Percentiles rank a stretch among this genome's conserved stretches.
Conservation (phyloP, 1,140 invertebrate species). For the Drosophila hydei region DNA sequence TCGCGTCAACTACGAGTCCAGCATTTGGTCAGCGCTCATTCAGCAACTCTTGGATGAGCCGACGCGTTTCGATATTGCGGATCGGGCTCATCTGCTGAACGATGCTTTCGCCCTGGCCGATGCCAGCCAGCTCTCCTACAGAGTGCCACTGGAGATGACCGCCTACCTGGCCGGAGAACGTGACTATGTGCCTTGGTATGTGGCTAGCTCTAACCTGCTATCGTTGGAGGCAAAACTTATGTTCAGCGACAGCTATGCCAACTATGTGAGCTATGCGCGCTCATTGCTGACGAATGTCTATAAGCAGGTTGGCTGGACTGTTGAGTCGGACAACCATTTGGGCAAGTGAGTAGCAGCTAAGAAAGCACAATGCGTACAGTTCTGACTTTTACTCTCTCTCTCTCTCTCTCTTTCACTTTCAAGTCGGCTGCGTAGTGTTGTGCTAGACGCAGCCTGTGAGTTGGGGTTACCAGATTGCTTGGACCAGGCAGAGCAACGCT, state of each 20-base stretch:
- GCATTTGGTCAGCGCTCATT: slow-evolving; percentile 88
- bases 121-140: slow-evolving; percentile 87
- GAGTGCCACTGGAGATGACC: slow-evolving; percentile 88
- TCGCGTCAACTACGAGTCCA: slow-evolving; percentile 91
- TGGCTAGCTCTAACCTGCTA: slow-evolving; percentile 86
- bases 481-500: slow-evolving; percentile 85
- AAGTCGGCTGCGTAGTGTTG: slow-evolving; percentile 85
- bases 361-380: not conserved
- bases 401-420: slow-evolving; percentile 10
- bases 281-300: slow-evolving; percentile 85
- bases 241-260: slow-evolving; percentile 85
- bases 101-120: slow-evolving; percentile 94
- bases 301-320: slow-evolving; percentile 86
- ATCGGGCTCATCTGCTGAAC: slow-evolving; percentile 92
- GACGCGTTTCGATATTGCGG: slow-evolving; percentile 87
- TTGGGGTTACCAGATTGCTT: slow-evolving; percentile 86
- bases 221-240: slow-evolving; percentile 85
- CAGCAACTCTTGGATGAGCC: slow-evolving; percentile 84
- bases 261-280: slow-evolving; percentile 87
- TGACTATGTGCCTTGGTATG: slow-evolving; percentile 90
- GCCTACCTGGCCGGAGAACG: slow-evolving; percentile 88
- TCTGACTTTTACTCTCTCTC: not conserved
- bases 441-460: slow-evolving; percentile 87
- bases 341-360: slow-evolving; percentile 15
- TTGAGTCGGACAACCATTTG: slow-evolving; percentile 84